Percentiles rank a stretch among this genome's conserved stretches.
Conservation (phyloP, 2,113 vertebrate species). For the Phasianus colchicus region DNA sequence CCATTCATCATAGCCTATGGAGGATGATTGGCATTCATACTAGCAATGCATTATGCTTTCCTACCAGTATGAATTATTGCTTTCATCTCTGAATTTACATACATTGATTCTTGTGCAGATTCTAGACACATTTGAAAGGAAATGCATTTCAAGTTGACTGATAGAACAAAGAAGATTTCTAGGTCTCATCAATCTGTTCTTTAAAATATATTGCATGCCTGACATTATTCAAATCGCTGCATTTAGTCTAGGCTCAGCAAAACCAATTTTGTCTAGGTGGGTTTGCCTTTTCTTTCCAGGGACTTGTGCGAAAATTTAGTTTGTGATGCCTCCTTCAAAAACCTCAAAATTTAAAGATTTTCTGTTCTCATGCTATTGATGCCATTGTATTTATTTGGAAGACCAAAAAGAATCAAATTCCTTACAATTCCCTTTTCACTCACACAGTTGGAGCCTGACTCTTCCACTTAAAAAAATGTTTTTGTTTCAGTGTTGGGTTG, state of each 20-base stretch:
- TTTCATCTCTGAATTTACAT: conserved; percentile 57
- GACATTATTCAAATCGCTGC: conserved; percentile 15
- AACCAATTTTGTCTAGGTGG: background rate
- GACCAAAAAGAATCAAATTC: background rate
- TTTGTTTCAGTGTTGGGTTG: background rate
- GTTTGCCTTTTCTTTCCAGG: background rate
- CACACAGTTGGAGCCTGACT: background rate
- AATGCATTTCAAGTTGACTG: background rate
- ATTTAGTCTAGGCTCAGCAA: conserved; percentile 2
- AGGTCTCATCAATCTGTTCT: background rate
- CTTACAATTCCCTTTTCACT: background rate
- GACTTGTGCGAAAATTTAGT: background rate
- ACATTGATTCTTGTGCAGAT: conserved; percentile 20
- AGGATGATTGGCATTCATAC: conserved; percentile 15
- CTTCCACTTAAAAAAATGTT: background rate
- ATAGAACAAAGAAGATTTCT: conserved; percentile 37
- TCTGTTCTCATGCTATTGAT: background rate
- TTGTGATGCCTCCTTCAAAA: background rate
- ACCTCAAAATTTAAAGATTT: background rate
- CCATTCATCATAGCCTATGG: background rate
- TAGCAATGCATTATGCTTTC: conserved; percentile 45
- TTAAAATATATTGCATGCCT: background rate
- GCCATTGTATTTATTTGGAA: background rate
- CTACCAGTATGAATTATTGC: conserved; percentile 30
- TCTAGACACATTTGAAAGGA: conserved; percentile 33